phyloP scores from a whole-genome alignment of 2,797 vertebrate genomes.

The Prionace glauca region DNA sequence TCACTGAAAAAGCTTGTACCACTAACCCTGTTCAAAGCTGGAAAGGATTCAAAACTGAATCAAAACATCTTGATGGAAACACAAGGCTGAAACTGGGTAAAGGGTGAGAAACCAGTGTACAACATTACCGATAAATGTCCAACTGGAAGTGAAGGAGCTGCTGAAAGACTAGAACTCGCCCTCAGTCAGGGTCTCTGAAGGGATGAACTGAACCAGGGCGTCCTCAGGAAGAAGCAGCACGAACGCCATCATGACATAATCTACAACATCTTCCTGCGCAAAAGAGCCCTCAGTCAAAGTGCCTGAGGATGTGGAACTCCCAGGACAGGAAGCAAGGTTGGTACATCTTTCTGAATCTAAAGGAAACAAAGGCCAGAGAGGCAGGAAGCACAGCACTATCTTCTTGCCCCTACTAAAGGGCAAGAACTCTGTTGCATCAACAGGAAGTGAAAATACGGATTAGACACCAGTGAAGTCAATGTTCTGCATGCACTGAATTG shows the following conservation, averaged over 20 bases:
- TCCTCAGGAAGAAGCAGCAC: neutral
- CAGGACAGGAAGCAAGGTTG: slow-evolving; percentile 18
- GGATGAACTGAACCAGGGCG: neutral
- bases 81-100: neutral
- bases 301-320: neutral
- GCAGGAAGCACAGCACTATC: neutral
- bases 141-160: neutral
- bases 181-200: neutral
- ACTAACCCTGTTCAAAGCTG: neutral
- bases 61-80: neutral
- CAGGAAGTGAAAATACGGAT: neutral
- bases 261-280: neutral
- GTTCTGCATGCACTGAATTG: neutral
- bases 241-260: neutral
- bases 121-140: neutral
- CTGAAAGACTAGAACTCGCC: neutral
- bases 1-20: neutral
- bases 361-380: slow-evolving; percentile 26
- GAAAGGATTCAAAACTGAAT: neutral
- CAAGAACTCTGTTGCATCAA: neutral
- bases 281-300: neutral
- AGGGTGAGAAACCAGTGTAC: neutral
- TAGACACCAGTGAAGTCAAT: neutral
- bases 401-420: neutral
- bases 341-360: slow-evolving; percentile 17